phyloP scores from a whole-genome alignment of 2,888 invertebrate species.

The Rhingia rostrata region DNA sequence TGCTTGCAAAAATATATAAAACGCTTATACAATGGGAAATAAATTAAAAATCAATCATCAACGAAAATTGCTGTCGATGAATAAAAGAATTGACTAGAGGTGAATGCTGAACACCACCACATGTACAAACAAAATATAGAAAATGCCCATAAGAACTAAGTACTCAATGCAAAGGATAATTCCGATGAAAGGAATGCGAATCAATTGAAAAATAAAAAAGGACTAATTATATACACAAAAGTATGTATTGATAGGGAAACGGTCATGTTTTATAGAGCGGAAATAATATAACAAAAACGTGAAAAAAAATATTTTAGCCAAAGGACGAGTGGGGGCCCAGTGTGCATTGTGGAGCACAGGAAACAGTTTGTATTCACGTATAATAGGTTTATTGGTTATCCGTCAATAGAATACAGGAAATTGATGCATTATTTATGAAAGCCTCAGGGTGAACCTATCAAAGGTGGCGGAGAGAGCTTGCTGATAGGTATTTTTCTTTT shows the following conservation, averaged over 20 bases:
- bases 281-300: conserved; percentile 46
- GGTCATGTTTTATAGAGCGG: conserved; percentile 64
- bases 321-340: conserved; percentile 17
- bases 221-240: conserved; percentile 58
- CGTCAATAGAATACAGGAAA: conserved; percentile 48
- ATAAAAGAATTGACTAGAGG: conserved; percentile 4
- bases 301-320: conserved; percentile 15
- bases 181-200: conserved; percentile 48
- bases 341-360: conserved; percentile 23
- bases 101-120: neutral
- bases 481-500: neutral
- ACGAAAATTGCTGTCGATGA: conserved; percentile 48
- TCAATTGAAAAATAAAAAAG: conserved; percentile 54
- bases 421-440: conserved; percentile 53
- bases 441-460: neutral
- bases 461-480: neutral
- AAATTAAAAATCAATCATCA: conserved; percentile 72
- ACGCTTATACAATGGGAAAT: conserved; percentile 52
- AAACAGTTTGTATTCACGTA: conserved; percentile 45
- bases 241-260: conserved; percentile 13
- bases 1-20: conserved; percentile 2
- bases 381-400: conserved; percentile 61
- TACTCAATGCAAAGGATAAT: neutral
- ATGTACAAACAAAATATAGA: no score
- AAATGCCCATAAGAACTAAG: neutral